Evolutionary conservation across 2,797 vertebrate genomes (phyloP).

Genomic region (Harpagifer antarcticus): DNA sequence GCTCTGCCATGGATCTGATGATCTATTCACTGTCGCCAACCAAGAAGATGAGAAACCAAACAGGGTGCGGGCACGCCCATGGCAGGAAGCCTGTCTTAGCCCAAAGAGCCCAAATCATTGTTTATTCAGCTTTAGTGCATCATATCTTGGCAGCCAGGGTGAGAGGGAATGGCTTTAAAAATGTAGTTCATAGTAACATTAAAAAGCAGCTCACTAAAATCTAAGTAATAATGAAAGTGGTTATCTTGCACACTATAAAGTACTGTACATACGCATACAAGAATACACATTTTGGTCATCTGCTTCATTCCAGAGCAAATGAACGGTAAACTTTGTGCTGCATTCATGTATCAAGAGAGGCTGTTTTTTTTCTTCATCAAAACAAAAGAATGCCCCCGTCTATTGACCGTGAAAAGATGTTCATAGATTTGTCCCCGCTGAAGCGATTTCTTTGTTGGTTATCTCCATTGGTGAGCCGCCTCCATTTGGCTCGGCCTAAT

Average conservation of each 20-base stretch:
- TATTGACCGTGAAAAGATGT: constrained; percentile 79
- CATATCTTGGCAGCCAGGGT: constrained; percentile 72
- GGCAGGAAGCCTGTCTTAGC: constrained; percentile 77
- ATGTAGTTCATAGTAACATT: constrained; percentile 55
- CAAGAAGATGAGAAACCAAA: constrained; percentile 72
- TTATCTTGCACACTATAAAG: constrained; percentile 13
- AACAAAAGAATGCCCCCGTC: constrained; percentile 75
- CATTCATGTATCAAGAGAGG: constrained; percentile 38
- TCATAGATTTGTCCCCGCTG: constrained; percentile 75
- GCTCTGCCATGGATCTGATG: constrained; percentile 64
- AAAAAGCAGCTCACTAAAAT: constrained; percentile 15
- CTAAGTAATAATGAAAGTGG: constrained; percentile 18
- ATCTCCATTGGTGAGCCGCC: constrained; percentile 80
- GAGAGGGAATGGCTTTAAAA: constrained; percentile 61
- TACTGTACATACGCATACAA: constrained; percentile 11
- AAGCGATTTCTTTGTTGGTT: constrained; percentile 82
- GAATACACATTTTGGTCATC: constrained; percentile 17
- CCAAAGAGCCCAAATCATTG: constrained; percentile 76
- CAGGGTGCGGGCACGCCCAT: constrained; percentile 68
- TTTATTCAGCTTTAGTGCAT: constrained; percentile 83
- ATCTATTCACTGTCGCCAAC: constrained; percentile 73
- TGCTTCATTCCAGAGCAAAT: constrained; percentile 38
- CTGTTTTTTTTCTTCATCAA: constrained; percentile 46
- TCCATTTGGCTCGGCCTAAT: constrained; percentile 80
- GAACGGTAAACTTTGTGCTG: constrained; percentile 50